Evolutionary conservation across 2,888 invertebrate species (phyloP), one percentile per base, ranked within the genome.

Genomic region (Acleris literana): DNA sequence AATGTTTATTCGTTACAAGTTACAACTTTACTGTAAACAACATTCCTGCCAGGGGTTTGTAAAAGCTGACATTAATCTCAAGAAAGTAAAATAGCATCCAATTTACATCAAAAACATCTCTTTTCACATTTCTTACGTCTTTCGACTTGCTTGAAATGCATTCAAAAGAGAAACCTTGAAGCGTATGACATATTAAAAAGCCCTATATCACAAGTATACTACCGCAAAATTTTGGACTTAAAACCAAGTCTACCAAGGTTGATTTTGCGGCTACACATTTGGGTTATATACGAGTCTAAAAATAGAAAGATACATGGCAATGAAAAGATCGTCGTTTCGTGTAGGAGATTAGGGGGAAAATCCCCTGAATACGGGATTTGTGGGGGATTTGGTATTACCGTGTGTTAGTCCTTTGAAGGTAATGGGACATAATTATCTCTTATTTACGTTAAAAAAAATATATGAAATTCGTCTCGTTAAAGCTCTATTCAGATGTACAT

Each of bases 141-240:
- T 46, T 46, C 46, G 7, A 6, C 6, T 46, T 46, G 17, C 17
- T 46, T 46, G 6, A 39, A 46, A 46, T 46, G 46, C 46, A 20
- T 20, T 49, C 18, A 7, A 49, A 49, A 49, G 49, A 20, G 39
- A 49, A 49, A 49, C 49, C 49, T 49, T 49, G 49, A 20, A 49
- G 49, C 49, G 18, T 20, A 20, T 13, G 13, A 39, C 13, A 33
- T 11, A 33, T 33, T 3, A 11, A 3, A 39, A 39, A 39, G 13
- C 39, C 39, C 5, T 39, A 39, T 39, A 39, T 13, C 39, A 39
- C 13, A 39, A 13, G 39, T 1, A 33, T 1, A 1, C 13, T 13
- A 13, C 39, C 1, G 3, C 13, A 1, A 39, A 39, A 39, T 39
- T 13, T 39, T 9, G 1, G 1, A 39, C 39, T 39, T 39, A 13